Evolutionary conservation across 2,797 vertebrate species (phyloP).

Genomic region (Tarsius wallacei): DNA sequence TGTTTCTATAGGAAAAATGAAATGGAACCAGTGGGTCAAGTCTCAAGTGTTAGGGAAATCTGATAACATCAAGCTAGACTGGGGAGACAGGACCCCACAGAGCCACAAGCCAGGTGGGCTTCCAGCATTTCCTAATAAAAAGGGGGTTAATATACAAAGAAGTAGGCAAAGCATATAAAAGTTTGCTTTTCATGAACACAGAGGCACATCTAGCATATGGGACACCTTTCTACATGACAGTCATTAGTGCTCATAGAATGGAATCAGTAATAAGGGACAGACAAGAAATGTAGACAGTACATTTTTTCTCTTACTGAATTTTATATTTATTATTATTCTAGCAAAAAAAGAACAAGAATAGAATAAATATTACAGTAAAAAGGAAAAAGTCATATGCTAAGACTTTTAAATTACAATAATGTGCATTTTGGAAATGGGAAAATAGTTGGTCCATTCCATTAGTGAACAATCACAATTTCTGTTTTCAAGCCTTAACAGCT

Average conservation of each 20-base stretch:
- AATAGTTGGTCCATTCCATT: not conserved
- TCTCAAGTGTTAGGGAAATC: not conserved
- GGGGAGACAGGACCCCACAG: not conserved
- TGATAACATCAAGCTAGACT: not conserved
- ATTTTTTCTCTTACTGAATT: not conserved
- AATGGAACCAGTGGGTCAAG: not conserved
- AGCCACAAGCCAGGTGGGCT: not conserved
- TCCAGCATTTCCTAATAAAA: not conserved
- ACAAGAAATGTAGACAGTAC: not conserved
- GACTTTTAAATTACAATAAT: not conserved
- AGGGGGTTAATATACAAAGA: not conserved
- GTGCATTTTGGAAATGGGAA: not conserved
- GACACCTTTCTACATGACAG: not conserved
- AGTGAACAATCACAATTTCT: conserved; percentile 1
- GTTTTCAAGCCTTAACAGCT: conserved; percentile 24
- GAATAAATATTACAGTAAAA: not conserved
- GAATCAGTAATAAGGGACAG: not conserved
- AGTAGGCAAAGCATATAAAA: not conserved
- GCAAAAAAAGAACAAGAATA: not conserved
- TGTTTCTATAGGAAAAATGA: conserved; percentile 46
- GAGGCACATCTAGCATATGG: not conserved
- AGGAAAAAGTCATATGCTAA: not conserved
- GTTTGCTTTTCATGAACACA: not conserved
- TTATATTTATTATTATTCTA: not conserved
- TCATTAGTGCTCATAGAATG: not conserved